These are phyloP conservation scores for Nebria brevicollis DNA, from an alignment of 2,888 invertebrate species.

Conservation along the genomic window DNA sequence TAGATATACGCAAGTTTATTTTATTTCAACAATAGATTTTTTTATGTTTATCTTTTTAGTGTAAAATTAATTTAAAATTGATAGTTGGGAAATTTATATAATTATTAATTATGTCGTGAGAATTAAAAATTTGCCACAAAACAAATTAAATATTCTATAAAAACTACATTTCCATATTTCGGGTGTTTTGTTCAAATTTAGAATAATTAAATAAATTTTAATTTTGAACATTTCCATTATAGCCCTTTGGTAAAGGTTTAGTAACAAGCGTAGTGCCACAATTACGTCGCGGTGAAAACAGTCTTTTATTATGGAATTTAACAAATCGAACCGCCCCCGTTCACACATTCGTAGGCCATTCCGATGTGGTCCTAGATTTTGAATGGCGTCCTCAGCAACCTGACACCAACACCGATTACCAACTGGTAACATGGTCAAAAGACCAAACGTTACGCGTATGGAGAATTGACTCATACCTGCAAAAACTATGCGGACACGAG, in stretches of 20 bases:
- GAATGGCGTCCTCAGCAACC: constrained; percentile 84
- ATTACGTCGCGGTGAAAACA: constrained; percentile 87
- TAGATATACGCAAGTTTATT: too few species aligned
- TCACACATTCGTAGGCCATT: constrained; percentile 93
- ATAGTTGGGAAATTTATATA: too few species aligned
- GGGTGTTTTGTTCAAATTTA: too few species aligned
- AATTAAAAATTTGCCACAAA: too few species aligned
- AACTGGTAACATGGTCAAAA: constrained; percentile 94
- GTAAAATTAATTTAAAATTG: too few species aligned
- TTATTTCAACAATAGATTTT: too few species aligned
- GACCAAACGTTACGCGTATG: constrained; percentile 93
- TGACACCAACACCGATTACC: constrained; percentile 71
- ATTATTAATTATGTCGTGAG: too few species aligned
- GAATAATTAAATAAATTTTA: too few species aligned
- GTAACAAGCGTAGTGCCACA: constrained; percentile 94
- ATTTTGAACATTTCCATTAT: constrained; percentile 48
- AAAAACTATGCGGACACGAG: constrained; percentile 82
- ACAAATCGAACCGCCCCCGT: constrained; percentile 78
- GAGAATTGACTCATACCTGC: constrained; percentile 86
- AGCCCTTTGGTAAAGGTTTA: constrained; percentile 93
- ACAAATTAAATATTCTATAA: too few species aligned
- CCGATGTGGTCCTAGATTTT: constrained; percentile 94
- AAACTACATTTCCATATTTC: too few species aligned
- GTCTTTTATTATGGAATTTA: constrained; percentile 81
- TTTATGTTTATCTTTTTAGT: neutral